A percentile compares a stretch with the other conserved stretches of the same genome.
Evolutionary conservation across 2,888 invertebrate genomes (phyloP).

Genomic region (Spodoptera exigua): DNA sequence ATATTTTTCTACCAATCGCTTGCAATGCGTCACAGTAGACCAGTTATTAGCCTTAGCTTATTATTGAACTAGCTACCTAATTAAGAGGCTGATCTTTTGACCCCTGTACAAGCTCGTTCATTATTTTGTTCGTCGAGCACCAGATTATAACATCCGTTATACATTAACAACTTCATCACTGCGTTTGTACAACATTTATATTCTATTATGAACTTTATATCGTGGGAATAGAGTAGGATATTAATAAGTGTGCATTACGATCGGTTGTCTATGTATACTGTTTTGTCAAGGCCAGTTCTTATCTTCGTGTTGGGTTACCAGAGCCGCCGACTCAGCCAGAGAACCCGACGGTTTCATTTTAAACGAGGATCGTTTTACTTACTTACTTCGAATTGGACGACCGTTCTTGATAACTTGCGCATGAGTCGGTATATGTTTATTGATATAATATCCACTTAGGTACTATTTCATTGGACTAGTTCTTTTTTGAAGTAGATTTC

Average conservation of each 20-base stretch:
- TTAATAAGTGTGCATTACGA: slow-evolving; percentile 50
- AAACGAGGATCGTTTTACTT: slow-evolving; percentile 68
- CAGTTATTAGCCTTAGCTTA: slow-evolving; percentile 37
- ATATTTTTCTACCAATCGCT: slow-evolving; percentile 13
- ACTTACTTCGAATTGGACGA: slow-evolving; percentile 60
- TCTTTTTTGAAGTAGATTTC: too few relatives aligned
- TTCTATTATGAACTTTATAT: slow-evolving; percentile 34
- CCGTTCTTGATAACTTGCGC: slow-evolving; percentile 32
- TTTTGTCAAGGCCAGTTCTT: slow-evolving; percentile 77
- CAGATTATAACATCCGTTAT: slow-evolving; percentile 80
- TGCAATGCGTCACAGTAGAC: slow-evolving; percentile 29
- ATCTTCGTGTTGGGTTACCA: slow-evolving; percentile 81
- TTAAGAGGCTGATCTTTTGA: slow-evolving; percentile 61
- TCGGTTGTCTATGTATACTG: slow-evolving; percentile 35
- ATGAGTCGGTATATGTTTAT: slow-evolving; percentile 19
- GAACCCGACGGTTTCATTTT: slow-evolving; percentile 59
- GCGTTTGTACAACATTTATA: slow-evolving; percentile 29
- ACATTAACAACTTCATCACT: slow-evolving; percentile 55
- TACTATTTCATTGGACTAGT: neutral
- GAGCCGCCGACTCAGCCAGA: slow-evolving; percentile 75
- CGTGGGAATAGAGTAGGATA: slow-evolving; percentile 34
- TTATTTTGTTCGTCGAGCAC: slow-evolving; percentile 68
- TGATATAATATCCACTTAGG: neutral
- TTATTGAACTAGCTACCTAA: slow-evolving; percentile 54
- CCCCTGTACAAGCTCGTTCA: slow-evolving; percentile 65